These are phyloP conservation scores for Murina feae DNA, from an alignment of 2,113 vertebrate species.

Conservation along the genomic window DNA sequence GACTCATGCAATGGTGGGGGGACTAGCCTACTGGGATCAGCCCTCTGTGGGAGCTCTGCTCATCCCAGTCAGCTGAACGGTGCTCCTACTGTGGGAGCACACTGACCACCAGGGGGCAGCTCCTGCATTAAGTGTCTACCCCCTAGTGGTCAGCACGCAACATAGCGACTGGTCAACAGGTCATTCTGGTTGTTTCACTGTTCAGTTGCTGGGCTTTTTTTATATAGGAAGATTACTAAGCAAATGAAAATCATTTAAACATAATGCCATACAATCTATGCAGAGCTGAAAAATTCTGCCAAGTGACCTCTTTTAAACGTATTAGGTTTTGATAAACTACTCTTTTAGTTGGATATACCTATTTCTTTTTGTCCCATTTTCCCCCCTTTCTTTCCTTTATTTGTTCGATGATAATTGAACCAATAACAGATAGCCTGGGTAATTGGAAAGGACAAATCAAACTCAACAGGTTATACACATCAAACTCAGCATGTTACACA, in stretches of 20 bases:
- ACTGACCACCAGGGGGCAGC: no score
- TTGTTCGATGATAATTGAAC: neutral
- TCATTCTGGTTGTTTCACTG: no score
- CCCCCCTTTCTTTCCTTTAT: neutral
- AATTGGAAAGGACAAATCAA: neutral
- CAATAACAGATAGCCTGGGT: neutral
- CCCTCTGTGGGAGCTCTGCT: no score
- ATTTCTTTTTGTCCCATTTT: neutral
- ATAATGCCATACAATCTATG: neutral
- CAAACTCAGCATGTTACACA: neutral
- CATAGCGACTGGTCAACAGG: no score
- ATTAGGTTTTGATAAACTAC: neutral
- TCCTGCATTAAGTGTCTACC: no score
- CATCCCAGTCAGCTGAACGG: no score
- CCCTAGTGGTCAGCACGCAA: no score
- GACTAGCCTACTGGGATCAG: no score
- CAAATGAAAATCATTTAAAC: neutral
- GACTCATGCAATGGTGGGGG: no score
- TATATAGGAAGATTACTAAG: neutral
- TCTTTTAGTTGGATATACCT: neutral
- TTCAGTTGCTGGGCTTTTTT: no score
- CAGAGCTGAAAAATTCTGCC: neutral
- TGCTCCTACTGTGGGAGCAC: no score
- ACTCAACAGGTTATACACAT: neutral
- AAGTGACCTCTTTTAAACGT: accelerated